A percentile compares a stretch with the other conserved stretches of the same genome.
phyloP scores from a whole-genome alignment of 1,140 invertebrate genomes.

The Copidosoma floridanum region DNA sequence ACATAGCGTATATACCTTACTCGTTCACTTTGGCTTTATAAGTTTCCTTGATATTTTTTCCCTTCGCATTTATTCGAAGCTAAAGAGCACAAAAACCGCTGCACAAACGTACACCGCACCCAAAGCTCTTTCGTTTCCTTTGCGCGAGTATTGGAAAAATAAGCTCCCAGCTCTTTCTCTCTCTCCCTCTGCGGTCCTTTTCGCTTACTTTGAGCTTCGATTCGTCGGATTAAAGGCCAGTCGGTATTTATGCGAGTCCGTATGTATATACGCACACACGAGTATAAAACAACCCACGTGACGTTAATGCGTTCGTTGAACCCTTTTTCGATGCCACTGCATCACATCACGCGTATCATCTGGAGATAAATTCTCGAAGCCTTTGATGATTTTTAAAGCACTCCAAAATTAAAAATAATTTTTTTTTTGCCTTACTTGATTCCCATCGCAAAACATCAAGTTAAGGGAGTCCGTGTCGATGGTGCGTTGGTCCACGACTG shows the following conservation, averaged over 20 bases:
- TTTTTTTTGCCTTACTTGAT: too few relatives aligned
- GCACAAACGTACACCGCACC: not conserved
- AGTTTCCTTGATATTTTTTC: not conserved
- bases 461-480: too few relatives aligned
- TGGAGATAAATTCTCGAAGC: conserved; percentile 4
- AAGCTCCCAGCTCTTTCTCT: conserved; percentile 3
- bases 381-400: not conserved
- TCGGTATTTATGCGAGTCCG: conserved; percentile 2
- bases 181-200: too few relatives aligned
- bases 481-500: too few relatives aligned
- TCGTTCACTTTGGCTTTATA: too few relatives aligned
- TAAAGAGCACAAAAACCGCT: not conserved
- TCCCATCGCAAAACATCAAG: too few relatives aligned
- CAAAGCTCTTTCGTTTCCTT: conserved; percentile 1
- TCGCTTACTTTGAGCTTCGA: conserved; percentile 20
- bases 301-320: conserved; percentile 22
- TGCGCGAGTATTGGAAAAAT: conserved; percentile 15
- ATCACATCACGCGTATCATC: too few relatives aligned
- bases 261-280: not conserved
- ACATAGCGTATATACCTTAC: too few relatives aligned
- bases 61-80: not conserved
- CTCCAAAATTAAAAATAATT: too few relatives aligned
- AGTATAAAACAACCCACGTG: not conserved
- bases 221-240: conserved; percentile 16
- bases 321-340: conserved; percentile 7